A percentile compares a stretch with the other conserved stretches of the same genome.
These are phyloP conservation scores for Ametastegia equiseti DNA, from an alignment of 2,888 invertebrate genomes.

Conservation along the genomic window DNA sequence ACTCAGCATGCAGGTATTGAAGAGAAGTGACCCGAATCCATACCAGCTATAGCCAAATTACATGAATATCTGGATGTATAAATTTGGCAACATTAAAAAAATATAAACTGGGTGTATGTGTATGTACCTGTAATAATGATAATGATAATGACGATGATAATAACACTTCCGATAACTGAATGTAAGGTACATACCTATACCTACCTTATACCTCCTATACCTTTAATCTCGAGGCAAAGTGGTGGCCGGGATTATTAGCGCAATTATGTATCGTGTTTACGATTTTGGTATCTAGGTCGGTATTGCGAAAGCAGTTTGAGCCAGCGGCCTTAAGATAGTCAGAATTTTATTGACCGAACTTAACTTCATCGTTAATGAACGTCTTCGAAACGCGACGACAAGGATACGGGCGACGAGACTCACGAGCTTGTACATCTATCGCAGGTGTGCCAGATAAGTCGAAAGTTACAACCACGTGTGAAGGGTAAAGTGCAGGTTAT, in stretches of 20 bases:
- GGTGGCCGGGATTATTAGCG: conserved; percentile 58
- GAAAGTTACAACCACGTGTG: conserved; percentile 28
- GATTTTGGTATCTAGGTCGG: conserved; percentile 70
- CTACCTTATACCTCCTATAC: no score
- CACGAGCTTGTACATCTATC: conserved; percentile 10
- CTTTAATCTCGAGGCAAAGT: conserved; percentile 69
- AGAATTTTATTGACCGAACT: conserved; percentile 44
- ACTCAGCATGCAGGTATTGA: not conserved
- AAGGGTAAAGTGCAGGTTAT: conserved; percentile 37
- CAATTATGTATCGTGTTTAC: conserved; percentile 72
- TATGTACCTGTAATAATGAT: no score
- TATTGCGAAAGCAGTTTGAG: conserved; percentile 50
- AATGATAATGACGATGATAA: not conserved
- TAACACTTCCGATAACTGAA: conserved; percentile 25
- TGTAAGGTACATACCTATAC: conserved; percentile 61
- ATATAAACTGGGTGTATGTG: not conserved
- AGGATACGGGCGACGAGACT: not conserved
- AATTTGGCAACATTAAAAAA: no score
- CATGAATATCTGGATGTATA: no score
- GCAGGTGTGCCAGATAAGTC: conserved; percentile 47
- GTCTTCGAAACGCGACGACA: not conserved
- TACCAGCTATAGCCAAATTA: no score
- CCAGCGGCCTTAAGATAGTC: conserved; percentile 54
- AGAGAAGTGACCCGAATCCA: not conserved
- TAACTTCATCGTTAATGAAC: conserved; percentile 37